Conservation (phyloP, 2,888 invertebrate species). For the Phoenoteleia sp. region DNA sequence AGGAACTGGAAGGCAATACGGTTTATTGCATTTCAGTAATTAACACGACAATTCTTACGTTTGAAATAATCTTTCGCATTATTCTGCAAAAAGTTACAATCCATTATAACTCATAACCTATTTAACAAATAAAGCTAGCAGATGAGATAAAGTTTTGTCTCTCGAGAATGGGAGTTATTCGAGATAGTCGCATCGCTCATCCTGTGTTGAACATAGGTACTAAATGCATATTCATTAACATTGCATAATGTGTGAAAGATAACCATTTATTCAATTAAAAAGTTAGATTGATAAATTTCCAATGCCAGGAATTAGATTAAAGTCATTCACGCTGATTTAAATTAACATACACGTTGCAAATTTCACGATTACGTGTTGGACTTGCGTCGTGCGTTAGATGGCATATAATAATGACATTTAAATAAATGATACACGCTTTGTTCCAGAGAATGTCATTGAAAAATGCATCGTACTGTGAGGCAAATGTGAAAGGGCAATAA, state of each 20-base stretch:
- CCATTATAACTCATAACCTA: conserved; percentile 65
- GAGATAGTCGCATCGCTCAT: conserved; percentile 70
- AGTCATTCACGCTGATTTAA: background rate
- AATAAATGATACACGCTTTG: conserved; percentile 49
- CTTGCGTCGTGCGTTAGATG: background rate
- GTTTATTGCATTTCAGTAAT: no score
- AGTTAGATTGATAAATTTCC: conserved; percentile 63
- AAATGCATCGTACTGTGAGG: conserved; percentile 39
- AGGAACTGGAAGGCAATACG: no score
- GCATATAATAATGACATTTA: conserved; percentile 43
- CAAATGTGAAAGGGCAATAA: conserved; percentile 66
- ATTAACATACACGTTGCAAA: conserved; percentile 10
- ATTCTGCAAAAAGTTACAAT: conserved; percentile 52
- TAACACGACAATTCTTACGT: conserved; percentile 3
- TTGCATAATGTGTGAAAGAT: conserved; percentile 60
- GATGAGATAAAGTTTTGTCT: conserved; percentile 68
- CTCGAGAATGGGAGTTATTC: conserved; percentile 64
- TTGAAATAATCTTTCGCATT: conserved; percentile 29
- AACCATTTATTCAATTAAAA: conserved; percentile 60
- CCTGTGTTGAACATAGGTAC: conserved; percentile 51
- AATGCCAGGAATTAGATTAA: conserved; percentile 30
- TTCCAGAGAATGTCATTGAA: conserved; percentile 39
- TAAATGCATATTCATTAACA: conserved; percentile 68
- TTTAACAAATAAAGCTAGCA: conserved; percentile 63
- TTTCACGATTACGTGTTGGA: conserved; percentile 2